phyloP scores from a whole-genome alignment of 2,113 vertebrate species.

The Loxodonta africana region DNA sequence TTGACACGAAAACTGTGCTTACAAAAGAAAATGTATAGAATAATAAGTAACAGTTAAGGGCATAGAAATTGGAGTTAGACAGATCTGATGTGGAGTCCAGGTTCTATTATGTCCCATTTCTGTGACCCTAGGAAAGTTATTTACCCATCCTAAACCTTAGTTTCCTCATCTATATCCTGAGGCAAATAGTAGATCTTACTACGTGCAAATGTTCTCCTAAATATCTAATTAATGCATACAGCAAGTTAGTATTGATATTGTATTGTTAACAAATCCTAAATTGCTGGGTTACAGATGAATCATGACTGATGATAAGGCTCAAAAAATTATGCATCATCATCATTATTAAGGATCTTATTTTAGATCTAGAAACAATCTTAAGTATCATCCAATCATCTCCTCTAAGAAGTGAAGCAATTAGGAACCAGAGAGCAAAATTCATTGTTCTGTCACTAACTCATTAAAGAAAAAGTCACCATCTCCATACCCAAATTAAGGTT shows the following conservation, averaged over 20 bases:
- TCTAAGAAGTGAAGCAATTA: not conserved
- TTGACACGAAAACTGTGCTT: not conserved
- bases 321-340: not conserved
- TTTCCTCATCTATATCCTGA: not conserved
- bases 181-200: not conserved
- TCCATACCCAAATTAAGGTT: not conserved
- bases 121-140: not conserved
- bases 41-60: not conserved
- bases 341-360: slow-evolving; percentile 6
- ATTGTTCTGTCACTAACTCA: not conserved
- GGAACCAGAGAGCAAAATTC: not conserved
- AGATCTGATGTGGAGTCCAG: not conserved
- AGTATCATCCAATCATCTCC: not conserved
- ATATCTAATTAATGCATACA: not conserved
- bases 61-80: not conserved
- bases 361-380: not conserved
- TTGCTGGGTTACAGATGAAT: slow-evolving; percentile 34
- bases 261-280: slow-evolving; percentile 37
- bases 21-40: not conserved
- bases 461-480: not conserved
- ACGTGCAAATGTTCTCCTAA: not conserved
- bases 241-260: not conserved
- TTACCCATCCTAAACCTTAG: not conserved
- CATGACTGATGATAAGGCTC: not conserved
- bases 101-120: not conserved